Percentiles rank a stretch among this genome's conserved stretches.
phyloP scores from a whole-genome alignment of 1,140 invertebrate genomes.

The Reticulitermes speratus region DNA sequence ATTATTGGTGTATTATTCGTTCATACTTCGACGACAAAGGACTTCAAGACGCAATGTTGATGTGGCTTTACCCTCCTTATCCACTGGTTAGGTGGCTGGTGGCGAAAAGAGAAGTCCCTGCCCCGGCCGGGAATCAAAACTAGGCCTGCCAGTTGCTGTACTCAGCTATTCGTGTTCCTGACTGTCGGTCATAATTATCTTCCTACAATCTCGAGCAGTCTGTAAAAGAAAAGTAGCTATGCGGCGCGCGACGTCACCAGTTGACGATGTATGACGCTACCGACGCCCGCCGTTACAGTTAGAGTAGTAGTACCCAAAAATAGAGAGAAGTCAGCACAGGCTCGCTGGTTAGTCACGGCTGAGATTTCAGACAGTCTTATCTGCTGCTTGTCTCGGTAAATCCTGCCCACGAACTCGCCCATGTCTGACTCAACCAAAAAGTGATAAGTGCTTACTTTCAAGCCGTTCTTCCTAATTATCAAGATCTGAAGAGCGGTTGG shows the following conservation, averaged over 20 bases:
- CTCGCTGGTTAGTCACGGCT: neutral
- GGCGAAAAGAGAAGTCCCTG: too few relatives aligned
- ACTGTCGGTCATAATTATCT: neutral
- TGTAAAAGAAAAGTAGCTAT: neutral
- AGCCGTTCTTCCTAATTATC: too few relatives aligned
- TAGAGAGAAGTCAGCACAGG: neutral
- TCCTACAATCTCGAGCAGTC: neutral
- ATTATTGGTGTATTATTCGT: too few relatives aligned
- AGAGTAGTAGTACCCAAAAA: conserved; percentile 22
- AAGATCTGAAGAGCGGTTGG: too few relatives aligned
- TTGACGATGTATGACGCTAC: conserved; percentile 21
- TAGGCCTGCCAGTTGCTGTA: neutral
- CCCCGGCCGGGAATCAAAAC: too few relatives aligned
- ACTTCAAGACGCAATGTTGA: too few relatives aligned
- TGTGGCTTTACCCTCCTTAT: too few relatives aligned
- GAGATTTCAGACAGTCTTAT: neutral
- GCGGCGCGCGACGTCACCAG: conserved; percentile 6
- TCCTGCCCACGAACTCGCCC: neutral
- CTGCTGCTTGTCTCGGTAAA: too few relatives aligned
- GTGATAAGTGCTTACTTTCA: neutral
- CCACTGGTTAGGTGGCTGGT: too few relatives aligned
- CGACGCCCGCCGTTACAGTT: neutral
- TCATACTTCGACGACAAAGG: too few relatives aligned
- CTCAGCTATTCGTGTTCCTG: neutral
- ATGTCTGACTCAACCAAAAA: neutral